Evolutionary conservation across 2,113 vertebrate species (phyloP), one percentile per base, ranked within the genome.

Genomic region (Himantopus leucocephalus): DNA sequence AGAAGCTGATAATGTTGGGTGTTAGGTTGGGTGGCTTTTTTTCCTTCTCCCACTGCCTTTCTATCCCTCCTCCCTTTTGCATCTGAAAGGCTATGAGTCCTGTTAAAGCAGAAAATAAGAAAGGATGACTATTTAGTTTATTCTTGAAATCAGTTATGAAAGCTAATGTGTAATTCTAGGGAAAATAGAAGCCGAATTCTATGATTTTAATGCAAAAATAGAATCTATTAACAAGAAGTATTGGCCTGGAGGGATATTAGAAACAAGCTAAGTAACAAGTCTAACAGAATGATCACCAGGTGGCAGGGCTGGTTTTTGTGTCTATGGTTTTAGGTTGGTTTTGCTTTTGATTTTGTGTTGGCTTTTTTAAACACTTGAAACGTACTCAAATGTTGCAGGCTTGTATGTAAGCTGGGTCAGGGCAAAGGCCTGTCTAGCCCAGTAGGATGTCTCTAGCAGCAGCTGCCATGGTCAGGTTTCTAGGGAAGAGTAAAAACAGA

Each of bases 291-390:
- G 2, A 95, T 97, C 97, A 97, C 94, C 94, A 97, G 96, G 90
- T 97, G 96, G 96, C 96, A 97, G 96, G 90, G 6, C 93, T 97
- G 92, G 3, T 23, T 97, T 96, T 89, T 91, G 52, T 92, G 77
- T 90, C 32, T 35, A 20, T 63, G 19, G 3, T 13, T 48, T 50
- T 66, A 27, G 13, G 52, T 81, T 62, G 10, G 12, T 64, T 93
- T 87, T 78, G 53, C 41, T 59, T 87, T 88, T 91, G 27, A 6
- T 56, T 74, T 76, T 67, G 26, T 37, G 17, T 45, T 92, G 50
- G 4, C 23, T 76, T 68, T 87, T 76, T 56, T 72, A 34, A 74
- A 66, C 4, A 16, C 29, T 75, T 59, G 62, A 81, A 72, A 30
- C 12, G 3, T 71, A n/a, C 8, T 10, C 52, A 56, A n/a, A 37